These are phyloP conservation scores for Luperina testacea DNA, from an alignment of 2,888 invertebrate species.

Conservation along the genomic window DNA sequence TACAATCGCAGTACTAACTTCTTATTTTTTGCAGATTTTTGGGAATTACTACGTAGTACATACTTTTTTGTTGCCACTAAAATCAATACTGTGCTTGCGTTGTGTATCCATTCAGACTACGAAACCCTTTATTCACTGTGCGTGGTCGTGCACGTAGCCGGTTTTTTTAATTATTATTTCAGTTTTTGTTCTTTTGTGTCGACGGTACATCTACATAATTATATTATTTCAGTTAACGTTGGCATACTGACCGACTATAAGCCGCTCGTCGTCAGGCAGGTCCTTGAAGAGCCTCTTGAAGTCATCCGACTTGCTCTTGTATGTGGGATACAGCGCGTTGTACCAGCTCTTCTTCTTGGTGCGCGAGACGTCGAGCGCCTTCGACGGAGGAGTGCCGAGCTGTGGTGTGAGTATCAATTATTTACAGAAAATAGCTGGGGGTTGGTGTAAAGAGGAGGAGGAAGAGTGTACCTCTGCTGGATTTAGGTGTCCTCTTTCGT, in stretches of 20 bases:
- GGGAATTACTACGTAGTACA: too few species aligned
- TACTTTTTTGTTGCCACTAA: not conserved
- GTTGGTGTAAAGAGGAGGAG: not conserved
- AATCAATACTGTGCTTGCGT: not conserved
- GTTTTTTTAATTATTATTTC: not conserved
- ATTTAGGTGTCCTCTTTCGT: too few species aligned
- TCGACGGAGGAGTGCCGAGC: slow-evolving; percentile 59
- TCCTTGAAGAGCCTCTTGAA: slow-evolving; percentile 98
- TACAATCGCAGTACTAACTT: not conserved
- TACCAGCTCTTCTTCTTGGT: slow-evolving; percentile 96
- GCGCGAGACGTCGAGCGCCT: slow-evolving; percentile 77
- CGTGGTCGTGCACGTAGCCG: too few species aligned
- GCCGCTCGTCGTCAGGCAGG: slow-evolving; percentile 96
- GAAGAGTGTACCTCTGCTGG: not conserved
- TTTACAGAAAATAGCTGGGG: slow-evolving; percentile 28
- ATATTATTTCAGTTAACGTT: not conserved
- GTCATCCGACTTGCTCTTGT: slow-evolving; percentile 97
- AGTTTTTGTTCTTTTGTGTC: not conserved
- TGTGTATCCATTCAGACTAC: not conserved
- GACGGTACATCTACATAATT: too few species aligned
- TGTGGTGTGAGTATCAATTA: slow-evolving; percentile 52
- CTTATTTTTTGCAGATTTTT: too few species aligned
- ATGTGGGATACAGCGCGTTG: slow-evolving; percentile 96
- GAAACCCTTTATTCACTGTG: not conserved
- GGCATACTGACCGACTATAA: slow-evolving; percentile 94